Evolutionary conservation across 1,140 invertebrate genomes (phyloP).

Genomic region (Drosophila kikkawai): DNA sequence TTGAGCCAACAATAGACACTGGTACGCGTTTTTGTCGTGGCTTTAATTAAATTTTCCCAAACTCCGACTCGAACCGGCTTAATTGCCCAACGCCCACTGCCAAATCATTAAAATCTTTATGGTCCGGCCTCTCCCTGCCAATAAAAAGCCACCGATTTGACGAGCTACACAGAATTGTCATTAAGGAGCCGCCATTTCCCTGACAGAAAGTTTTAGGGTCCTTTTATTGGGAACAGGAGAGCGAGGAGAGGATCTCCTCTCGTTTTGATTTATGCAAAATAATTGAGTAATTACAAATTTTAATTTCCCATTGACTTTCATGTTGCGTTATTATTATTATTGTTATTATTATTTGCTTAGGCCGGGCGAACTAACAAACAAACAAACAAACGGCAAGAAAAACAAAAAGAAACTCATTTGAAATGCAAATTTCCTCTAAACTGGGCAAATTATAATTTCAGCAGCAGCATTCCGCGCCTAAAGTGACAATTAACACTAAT

Average conservation of each 20-base stretch:
- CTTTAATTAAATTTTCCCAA: conserved; percentile 57
- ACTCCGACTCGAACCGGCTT: conserved; percentile 22
- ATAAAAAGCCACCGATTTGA: conserved; percentile 63
- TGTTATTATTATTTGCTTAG: conserved; percentile 61
- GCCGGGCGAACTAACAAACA: conserved; percentile 40
- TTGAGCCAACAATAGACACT: conserved; percentile 33
- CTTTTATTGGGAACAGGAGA: conserved; percentile 27
- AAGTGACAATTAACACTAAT: conserved; percentile 84
- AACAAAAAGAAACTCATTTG: conserved; percentile 69
- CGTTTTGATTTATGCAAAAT: conserved; percentile 68
- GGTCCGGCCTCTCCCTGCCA: conserved; percentile 21
- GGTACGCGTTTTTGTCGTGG: conserved; percentile 31
- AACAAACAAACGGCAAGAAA: conserved; percentile 28
- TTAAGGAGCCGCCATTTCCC: conserved; percentile 47
- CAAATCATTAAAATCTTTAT: conserved; percentile 68
- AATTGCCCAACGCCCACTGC: conserved; percentile 55
- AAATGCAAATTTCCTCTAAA: conserved; percentile 74
- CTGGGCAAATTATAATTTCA: conserved; percentile 64
- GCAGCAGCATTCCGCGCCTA: conserved; percentile 60
- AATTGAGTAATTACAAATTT: conserved; percentile 79
- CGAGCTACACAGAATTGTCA: conserved; percentile 74
- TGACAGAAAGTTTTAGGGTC: conserved; percentile 53
- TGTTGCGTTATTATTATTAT: conserved; percentile 48
- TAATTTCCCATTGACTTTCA: conserved; percentile 67
- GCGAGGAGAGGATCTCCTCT: conserved; percentile 17